Evolutionary conservation across 2,888 invertebrate species (phyloP).

Genomic region (Dasypolia templi): DNA sequence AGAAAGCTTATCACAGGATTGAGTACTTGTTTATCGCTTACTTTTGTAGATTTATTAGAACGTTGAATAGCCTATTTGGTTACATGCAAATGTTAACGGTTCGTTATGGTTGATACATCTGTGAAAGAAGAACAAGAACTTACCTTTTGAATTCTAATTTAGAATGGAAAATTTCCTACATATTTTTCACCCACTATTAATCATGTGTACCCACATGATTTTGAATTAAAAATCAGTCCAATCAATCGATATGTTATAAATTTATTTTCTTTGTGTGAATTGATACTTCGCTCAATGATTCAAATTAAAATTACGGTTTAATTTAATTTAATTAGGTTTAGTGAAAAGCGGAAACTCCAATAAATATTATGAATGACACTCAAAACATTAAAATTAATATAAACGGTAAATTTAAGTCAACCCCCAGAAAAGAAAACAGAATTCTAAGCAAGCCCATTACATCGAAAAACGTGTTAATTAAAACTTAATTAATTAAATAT

Average conservation of each 20-base stretch:
- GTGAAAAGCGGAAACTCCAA: slow-evolving; percentile 6
- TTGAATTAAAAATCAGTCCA: background rate
- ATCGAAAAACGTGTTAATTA: slow-evolving; percentile 47
- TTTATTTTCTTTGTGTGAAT: slow-evolving; percentile 9
- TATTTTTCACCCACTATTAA: background rate
- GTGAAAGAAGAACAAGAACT: background rate
- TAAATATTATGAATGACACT: slow-evolving; percentile 11
- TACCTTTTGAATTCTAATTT: background rate
- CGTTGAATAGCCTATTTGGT: slow-evolving; percentile 10
- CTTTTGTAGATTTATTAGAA: slow-evolving; percentile 27
- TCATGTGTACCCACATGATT: too few relatives aligned
- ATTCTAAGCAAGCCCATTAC: slow-evolving; percentile 34
- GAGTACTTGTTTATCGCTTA: slow-evolving; percentile 35
- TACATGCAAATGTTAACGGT: slow-evolving; percentile 2
- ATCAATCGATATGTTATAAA: background rate
- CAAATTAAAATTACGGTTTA: too few relatives aligned
- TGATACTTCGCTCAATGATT: background rate
- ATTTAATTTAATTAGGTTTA: too few relatives aligned
- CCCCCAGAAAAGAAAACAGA: slow-evolving; percentile 47
- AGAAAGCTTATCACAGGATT: slow-evolving; percentile 20
- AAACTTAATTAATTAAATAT: slow-evolving; percentile 46
- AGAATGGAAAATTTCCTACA: too few relatives aligned
- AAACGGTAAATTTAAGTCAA: slow-evolving; percentile 30
- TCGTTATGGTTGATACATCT: background rate
- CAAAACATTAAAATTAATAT: slow-evolving; percentile 41